A percentile compares a stretch with the other conserved stretches of the same genome.
phyloP scores from a whole-genome alignment of 1,140 invertebrate species.

The Macrosteles quadrilineatus region DNA sequence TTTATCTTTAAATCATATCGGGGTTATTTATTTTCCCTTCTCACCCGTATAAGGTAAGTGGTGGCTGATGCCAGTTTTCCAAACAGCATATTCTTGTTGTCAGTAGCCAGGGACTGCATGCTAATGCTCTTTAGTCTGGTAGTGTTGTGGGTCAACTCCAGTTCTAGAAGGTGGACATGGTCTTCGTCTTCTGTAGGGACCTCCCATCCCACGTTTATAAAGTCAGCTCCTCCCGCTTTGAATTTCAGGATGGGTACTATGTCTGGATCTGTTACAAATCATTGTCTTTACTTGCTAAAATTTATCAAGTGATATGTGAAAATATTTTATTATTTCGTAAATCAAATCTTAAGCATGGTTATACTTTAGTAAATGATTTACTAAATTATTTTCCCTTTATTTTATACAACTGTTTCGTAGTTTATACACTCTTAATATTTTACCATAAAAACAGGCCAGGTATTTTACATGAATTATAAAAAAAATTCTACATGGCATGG shows the following conservation, averaged over 20 bases:
- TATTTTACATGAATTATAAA: too few species aligned
- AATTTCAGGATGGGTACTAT: conserved; percentile 76
- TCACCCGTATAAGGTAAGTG: conserved; percentile 73
- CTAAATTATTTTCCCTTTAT: too few species aligned
- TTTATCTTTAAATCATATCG: too few species aligned
- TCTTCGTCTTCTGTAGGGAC: conserved; percentile 64
- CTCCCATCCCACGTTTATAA: conserved; percentile 77
- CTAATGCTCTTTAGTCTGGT: conserved; percentile 58
- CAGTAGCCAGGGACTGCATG: conserved; percentile 55
- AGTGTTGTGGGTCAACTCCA: conserved; percentile 64
- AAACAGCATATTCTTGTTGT: conserved; percentile 69
- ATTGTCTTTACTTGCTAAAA: conserved; percentile 37
- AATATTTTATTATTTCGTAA: conserved; percentile 10
- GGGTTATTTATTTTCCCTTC: too few species aligned
- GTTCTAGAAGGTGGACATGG: conserved; percentile 72
- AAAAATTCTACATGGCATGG: too few species aligned
- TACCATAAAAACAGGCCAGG: too few species aligned
- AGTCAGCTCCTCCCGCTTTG: conserved; percentile 73
- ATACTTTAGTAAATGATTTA: too few species aligned
- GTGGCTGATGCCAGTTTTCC: conserved; percentile 73
- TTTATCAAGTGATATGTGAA: background rate
- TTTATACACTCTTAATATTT: too few species aligned
- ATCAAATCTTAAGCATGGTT: too few species aligned
- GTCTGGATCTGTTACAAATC: conserved; percentile 60
- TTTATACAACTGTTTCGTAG: too few species aligned